phyloP scores from a whole-genome alignment of 1,140 invertebrate species.

The Elymnias hypermnestra region DNA sequence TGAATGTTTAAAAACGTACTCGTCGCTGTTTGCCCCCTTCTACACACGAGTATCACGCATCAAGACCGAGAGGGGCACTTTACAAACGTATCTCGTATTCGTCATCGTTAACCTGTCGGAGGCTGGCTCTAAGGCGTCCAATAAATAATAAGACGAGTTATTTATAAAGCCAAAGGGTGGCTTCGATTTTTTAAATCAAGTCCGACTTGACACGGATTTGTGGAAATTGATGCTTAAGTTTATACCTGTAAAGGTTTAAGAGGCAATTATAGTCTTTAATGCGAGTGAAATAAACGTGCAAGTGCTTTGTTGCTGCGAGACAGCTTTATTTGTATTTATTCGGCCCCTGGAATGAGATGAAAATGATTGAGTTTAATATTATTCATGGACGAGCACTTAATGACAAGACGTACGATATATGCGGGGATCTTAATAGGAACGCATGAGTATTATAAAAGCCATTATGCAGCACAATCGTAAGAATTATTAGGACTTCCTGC shows the following conservation, averaged over 20 bases:
- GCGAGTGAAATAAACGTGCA: slow-evolving; percentile 20
- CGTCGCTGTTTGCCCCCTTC: no score
- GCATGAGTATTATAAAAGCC: slow-evolving; percentile 12
- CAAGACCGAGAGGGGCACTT: slow-evolving; percentile 56
- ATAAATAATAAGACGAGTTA: slow-evolving; percentile 26
- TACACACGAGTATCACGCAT: no score
- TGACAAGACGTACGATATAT: slow-evolving; percentile 34
- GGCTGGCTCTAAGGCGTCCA: slow-evolving; percentile 25
- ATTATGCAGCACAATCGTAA: slow-evolving; percentile 25
- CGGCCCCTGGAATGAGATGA: slow-evolving; percentile 24
- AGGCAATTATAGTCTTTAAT: slow-evolving; percentile 26
- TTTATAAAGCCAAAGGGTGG: slow-evolving; percentile 28
- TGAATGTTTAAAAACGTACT: no score
- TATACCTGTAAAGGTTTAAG: slow-evolving; percentile 6
- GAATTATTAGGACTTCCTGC: slow-evolving; percentile 33
- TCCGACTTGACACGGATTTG: slow-evolving; percentile 60
- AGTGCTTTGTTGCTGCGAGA: slow-evolving; percentile 12
- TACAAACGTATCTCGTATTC: slow-evolving; percentile 67
- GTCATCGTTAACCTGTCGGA: slow-evolving; percentile 63
- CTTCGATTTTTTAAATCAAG: slow-evolving; percentile 29
- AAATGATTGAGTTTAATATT: slow-evolving; percentile 47
- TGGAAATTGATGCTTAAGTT: slow-evolving; percentile 49
- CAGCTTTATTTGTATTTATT: slow-evolving; percentile 27
- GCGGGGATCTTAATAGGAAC: slow-evolving; percentile 18
- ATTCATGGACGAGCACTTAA: slow-evolving; percentile 44